Evolutionary conservation across 2,888 invertebrate genomes (phyloP).

Genomic region (Congeria kusceri): DNA sequence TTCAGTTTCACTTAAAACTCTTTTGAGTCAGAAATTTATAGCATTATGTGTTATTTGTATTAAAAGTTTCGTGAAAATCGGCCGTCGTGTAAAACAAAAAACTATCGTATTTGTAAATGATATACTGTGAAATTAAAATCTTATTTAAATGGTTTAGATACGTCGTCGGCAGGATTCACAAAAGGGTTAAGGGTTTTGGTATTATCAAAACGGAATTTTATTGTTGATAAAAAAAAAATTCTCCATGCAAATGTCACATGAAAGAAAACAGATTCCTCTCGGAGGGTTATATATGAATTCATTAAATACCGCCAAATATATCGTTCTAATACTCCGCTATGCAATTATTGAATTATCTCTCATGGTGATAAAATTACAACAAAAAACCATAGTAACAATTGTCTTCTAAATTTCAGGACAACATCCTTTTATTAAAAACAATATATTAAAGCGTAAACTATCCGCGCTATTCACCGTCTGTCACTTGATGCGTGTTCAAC

Average conservation of each 20-base stretch:
- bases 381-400: too few relatives aligned
- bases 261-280: constrained; percentile 22
- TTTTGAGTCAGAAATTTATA: constrained; percentile 3
- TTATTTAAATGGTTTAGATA: constrained; percentile 39
- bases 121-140: constrained; percentile 56
- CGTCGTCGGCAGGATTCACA: constrained; percentile 37
- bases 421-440: too few relatives aligned
- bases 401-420: too few relatives aligned
- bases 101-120: constrained; percentile 26
- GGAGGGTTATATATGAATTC: constrained; percentile 17
- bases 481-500: too few relatives aligned
- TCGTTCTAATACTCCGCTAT: too few relatives aligned
- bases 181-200: constrained; percentile 49
- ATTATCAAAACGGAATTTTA: constrained; percentile 44
- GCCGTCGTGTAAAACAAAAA: constrained; percentile 46
- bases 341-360: too few relatives aligned
- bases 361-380: too few relatives aligned
- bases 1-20: background rate
- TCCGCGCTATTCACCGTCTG: too few relatives aligned
- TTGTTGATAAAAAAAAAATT: constrained; percentile 37
- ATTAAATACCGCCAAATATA: too few relatives aligned
- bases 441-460: too few relatives aligned
- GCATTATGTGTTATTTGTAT: background rate
- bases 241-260: constrained; percentile 41
- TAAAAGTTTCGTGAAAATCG: background rate